Evolutionary conservation across 2,888 invertebrate genomes (phyloP).

Genomic region (Drosophila sordidapex): DNA sequence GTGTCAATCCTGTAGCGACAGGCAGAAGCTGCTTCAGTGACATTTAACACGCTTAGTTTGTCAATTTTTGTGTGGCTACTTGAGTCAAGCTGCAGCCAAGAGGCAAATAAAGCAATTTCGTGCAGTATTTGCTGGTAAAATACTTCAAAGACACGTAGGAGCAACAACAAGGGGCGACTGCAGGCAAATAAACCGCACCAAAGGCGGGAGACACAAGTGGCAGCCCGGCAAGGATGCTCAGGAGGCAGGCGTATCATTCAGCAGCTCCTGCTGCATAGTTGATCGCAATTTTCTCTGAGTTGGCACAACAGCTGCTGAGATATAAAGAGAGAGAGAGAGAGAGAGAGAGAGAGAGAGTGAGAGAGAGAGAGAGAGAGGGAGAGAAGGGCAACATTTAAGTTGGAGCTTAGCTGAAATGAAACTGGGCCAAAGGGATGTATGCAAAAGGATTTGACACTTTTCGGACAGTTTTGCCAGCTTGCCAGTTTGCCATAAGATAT

Average conservation of each 20-base stretch:
- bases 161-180: conserved; percentile 23
- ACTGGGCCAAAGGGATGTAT: conserved; percentile 46
- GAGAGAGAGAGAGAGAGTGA: no score
- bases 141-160: conserved; percentile 31
- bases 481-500: conserved; percentile 37
- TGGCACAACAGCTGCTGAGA: conserved; percentile 36
- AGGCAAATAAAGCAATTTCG: conserved; percentile 67
- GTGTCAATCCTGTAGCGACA: conserved; percentile 11
- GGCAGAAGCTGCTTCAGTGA: conserved; percentile 11
- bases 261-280: conserved; percentile 19
- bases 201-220: conserved; percentile 32
- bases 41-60: conserved; percentile 37
- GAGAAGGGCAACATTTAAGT: conserved; percentile 29
- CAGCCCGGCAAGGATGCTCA: conserved; percentile 38
- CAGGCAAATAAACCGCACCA: conserved; percentile 62
- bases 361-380: background rate
- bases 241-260: conserved; percentile 20
- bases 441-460: conserved; percentile 65
- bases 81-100: conserved; percentile 39
- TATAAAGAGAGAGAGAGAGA: background rate
- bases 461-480: conserved; percentile 48
- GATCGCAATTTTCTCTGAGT: conserved; percentile 26
- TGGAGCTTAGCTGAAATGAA: conserved; percentile 26
- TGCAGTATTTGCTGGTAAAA: conserved; percentile 58
- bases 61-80: conserved; percentile 27